Conservation (phyloP, 35 echinoderm and acorn worm species). For the Ophiothrix spiculata region DNA sequence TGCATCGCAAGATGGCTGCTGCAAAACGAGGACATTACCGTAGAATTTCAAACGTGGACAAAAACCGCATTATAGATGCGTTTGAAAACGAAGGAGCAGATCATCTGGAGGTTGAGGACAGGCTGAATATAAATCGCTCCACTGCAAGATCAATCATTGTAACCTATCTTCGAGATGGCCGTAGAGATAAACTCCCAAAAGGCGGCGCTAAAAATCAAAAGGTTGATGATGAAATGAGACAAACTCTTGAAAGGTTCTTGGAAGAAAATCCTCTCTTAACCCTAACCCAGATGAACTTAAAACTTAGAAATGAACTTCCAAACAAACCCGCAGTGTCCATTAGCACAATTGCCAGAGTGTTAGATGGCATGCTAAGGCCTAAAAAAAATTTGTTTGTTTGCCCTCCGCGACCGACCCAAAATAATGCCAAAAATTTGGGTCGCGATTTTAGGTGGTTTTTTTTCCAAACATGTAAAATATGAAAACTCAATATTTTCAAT, state of each 20-base stretch:
- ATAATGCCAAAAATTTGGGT: too few species aligned
- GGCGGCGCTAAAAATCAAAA: constrained; percentile 13
- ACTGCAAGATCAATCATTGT: constrained; percentile 35
- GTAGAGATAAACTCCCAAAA: constrained; percentile 15
- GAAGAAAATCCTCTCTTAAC: neutral
- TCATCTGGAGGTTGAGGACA: constrained; percentile 20
- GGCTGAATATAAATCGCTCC: constrained; percentile 23
- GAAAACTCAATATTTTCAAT: too few species aligned
- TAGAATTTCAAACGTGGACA: neutral
- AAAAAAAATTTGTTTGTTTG: too few species aligned
- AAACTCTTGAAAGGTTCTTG: neutral
- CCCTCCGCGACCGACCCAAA: too few species aligned
- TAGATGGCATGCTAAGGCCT: too few species aligned
- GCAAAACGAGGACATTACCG: constrained; percentile 11
- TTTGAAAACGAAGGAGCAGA: constrained; percentile 17
- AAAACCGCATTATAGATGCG: constrained; percentile 8
- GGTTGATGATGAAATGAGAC: constrained; percentile 9
- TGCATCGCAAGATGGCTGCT: neutral
- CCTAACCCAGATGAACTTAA: neutral
- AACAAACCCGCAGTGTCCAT: constrained; percentile 7
- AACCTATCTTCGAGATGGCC: constrained; percentile 12
- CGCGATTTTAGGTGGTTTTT: too few species aligned
- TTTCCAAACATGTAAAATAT: too few species aligned
- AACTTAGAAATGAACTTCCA: neutral
- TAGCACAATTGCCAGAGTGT: constrained; percentile 12